A percentile compares a stretch with the other conserved stretches of the same genome.
These are phyloP conservation scores for Stegana nigrithorax DNA, from an alignment of 2,888 invertebrate species.

Conservation along the genomic window DNA sequence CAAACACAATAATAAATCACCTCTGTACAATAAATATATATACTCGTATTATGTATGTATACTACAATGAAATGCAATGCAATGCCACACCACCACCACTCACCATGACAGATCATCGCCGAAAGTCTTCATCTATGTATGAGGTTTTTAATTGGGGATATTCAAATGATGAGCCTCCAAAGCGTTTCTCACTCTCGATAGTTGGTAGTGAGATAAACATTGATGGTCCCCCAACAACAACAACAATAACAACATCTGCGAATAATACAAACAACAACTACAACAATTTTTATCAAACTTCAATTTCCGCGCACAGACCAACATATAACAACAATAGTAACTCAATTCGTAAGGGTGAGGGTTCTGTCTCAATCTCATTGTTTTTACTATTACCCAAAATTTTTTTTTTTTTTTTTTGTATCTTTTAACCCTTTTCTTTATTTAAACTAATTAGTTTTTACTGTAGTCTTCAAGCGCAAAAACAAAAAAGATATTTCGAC, in stretches of 20 bases:
- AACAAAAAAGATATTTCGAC: too few species aligned
- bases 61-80: background rate
- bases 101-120: constrained; percentile 65
- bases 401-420: background rate
- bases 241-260: constrained; percentile 36
- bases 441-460: too few species aligned
- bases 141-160: constrained; percentile 78
- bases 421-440: background rate
- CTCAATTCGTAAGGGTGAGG: constrained; percentile 67
- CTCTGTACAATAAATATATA: background rate
- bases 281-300: constrained; percentile 29
- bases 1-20: background rate
- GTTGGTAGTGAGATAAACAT: constrained; percentile 69
- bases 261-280: constrained; percentile 34
- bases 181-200: constrained; percentile 67
- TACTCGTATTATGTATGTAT: too few species aligned
- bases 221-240: constrained; percentile 61
- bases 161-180: constrained; percentile 68
- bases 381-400: background rate
- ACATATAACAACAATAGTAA: constrained; percentile 38
- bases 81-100: background rate
- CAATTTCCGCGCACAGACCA: constrained; percentile 60
- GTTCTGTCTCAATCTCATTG: constrained; percentile 39
- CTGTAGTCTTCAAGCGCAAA: too few species aligned
- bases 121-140: constrained; percentile 79